Evolutionary conservation across 1,140 invertebrate genomes (phyloP).

Genomic region (Drosophila sechellia): DNA sequence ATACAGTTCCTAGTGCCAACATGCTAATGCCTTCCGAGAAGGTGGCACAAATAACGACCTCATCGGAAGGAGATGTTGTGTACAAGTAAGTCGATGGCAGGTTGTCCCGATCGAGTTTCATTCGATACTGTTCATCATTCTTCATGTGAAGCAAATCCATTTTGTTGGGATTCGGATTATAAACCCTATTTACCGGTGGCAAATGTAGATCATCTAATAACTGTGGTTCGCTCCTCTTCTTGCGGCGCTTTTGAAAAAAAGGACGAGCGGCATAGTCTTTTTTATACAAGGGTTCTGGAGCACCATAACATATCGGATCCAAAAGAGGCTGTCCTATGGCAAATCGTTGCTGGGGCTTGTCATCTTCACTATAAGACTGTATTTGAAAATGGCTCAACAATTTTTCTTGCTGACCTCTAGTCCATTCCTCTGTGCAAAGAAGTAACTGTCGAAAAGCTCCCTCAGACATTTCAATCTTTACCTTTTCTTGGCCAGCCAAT

Average conservation of each 20-base stretch:
- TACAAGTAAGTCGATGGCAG: conserved; percentile 56
- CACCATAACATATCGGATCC: conserved; percentile 22
- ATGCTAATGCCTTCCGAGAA: conserved; percentile 47
- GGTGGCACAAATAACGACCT: conserved; percentile 47
- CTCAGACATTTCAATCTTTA: conserved; percentile 23
- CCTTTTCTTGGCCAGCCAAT: conserved; percentile 21
- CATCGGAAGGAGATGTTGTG: conserved; percentile 4
- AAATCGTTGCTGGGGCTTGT: conserved; percentile 4
- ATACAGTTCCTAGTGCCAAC: conserved; percentile 45
- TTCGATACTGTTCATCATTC: conserved; percentile 49
- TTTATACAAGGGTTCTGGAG: conserved; percentile 1
- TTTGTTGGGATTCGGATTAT: conserved; percentile 27
- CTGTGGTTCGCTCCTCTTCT: conserved; percentile 16
- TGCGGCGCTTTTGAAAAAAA: conserved; percentile 4
- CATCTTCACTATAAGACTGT: not conserved
- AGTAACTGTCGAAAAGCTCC: conserved; percentile 1
- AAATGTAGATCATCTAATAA: conserved; percentile 13
- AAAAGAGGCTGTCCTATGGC: not conserved
- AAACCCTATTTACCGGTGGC: conserved; percentile 22
- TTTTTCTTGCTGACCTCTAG: conserved; percentile 1
- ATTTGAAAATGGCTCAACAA: conserved; percentile 35
- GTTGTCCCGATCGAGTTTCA: conserved; percentile 11
- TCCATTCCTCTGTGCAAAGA: conserved; percentile 17
- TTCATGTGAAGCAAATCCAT: conserved; percentile 38
- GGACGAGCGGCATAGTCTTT: conserved; percentile 5